phyloP scores from a whole-genome alignment of 1,140 invertebrate genomes.

The Zophobas atratus region DNA sequence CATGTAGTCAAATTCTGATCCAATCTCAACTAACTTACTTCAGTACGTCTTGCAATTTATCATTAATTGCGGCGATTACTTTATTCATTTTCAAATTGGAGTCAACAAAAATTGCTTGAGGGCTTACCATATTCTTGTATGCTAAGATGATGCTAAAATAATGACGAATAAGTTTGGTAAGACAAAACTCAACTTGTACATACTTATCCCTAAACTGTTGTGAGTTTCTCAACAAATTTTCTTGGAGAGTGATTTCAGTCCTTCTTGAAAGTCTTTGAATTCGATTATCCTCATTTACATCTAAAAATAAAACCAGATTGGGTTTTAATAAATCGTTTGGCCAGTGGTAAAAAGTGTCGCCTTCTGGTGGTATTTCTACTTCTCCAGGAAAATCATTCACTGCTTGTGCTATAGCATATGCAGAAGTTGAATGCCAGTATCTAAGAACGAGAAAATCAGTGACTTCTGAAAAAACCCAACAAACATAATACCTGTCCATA shows the following conservation, averaged over 20 bases:
- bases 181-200: not conserved
- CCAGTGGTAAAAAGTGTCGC: slow-evolving; percentile 63
- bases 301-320: slow-evolving; percentile 57
- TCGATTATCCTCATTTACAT: slow-evolving; percentile 57
- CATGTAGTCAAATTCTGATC: not conserved
- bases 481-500: slow-evolving; percentile 64
- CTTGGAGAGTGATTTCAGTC: slow-evolving; percentile 51
- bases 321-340: slow-evolving; percentile 67
- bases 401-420: slow-evolving; percentile 65
- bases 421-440: slow-evolving; percentile 68
- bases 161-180: not conserved
- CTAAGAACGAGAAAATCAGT: slow-evolving; percentile 48
- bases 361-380: slow-evolving; percentile 54
- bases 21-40: not conserved
- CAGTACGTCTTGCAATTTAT: slow-evolving; percentile 50
- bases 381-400: slow-evolving; percentile 47
- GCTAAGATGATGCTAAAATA: slow-evolving; percentile 25
- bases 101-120: slow-evolving; percentile 26
- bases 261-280: slow-evolving; percentile 56
- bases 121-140: slow-evolving; percentile 39
- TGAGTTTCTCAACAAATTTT: slow-evolving; percentile 53
- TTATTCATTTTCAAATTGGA: not conserved
- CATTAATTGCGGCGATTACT: slow-evolving; percentile 25
- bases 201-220: slow-evolving; percentile 59
- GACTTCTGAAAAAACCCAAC: slow-evolving; percentile 4